A percentile compares a stretch with the other conserved stretches of the same genome.
Evolutionary conservation across 1,140 invertebrate genomes (phyloP).

Genomic region (Cotesia vestalis): DNA sequence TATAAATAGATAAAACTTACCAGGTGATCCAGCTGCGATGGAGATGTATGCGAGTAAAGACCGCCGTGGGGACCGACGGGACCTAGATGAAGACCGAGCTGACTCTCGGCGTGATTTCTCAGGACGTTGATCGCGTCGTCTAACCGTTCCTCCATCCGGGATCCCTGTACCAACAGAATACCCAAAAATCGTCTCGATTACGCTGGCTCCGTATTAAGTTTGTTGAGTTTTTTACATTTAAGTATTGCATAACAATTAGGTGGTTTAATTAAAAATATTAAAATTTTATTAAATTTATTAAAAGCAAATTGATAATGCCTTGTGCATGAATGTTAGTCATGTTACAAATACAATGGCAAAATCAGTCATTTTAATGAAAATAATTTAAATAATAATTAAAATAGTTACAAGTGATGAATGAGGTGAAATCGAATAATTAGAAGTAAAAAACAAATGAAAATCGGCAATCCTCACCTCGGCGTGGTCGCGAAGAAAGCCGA

Average conservation of each 20-base stretch:
- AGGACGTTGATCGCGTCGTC: conserved; percentile 96
- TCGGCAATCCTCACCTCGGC: conserved; percentile 75
- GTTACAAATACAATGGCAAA: conserved; percentile 7
- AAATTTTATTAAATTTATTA: background rate
- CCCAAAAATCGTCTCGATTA: conserved; percentile 54
- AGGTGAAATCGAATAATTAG: conserved; percentile 10
- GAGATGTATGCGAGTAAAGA: conserved; percentile 67
- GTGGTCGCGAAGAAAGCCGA: conserved; percentile 87
- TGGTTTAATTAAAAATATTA: no score
- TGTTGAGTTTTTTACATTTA: background rate
- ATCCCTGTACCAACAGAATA: conserved; percentile 74
- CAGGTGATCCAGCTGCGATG: conserved; percentile 62
- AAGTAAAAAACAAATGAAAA: conserved; percentile 46
- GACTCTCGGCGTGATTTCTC: conserved; percentile 89
- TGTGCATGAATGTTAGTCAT: no score
- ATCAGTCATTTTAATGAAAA: background rate
- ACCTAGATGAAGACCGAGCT: conserved; percentile 65
- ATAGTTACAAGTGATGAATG: background rate
- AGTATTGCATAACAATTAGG: no score
- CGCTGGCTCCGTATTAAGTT: conserved; percentile 34
- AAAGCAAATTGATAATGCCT: conserved; percentile 4
- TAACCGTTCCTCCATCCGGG: conserved; percentile 90
- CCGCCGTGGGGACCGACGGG: conserved; percentile 62
- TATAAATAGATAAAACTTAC: conserved; percentile 45
- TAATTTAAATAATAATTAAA: background rate